A percentile compares a stretch with the other conserved stretches of the same genome.
phyloP scores from a whole-genome alignment of 2,888 invertebrate genomes.

The Trachelus troglodyta region DNA sequence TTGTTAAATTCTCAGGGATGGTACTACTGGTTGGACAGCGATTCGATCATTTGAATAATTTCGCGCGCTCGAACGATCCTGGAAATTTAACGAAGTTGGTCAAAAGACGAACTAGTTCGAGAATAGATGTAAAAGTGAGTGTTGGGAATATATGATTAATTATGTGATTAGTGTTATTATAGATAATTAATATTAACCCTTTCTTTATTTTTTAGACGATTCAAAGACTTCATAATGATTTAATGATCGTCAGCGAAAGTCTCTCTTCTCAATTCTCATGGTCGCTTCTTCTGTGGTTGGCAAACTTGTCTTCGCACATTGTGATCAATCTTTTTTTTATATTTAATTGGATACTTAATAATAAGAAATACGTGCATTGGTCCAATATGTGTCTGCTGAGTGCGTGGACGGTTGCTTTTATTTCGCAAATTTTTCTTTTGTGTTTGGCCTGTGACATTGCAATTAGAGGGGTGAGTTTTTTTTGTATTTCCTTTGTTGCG shows the following conservation, averaged over 20 bases:
- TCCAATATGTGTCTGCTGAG: constrained; percentile 32
- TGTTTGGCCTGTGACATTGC: constrained; percentile 48
- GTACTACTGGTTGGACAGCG: constrained; percentile 49
- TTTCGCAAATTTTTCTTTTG: constrained; percentile 46
- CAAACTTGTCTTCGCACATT: constrained; percentile 49
- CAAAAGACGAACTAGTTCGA: constrained; percentile 13
- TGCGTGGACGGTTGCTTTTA: constrained; percentile 44
- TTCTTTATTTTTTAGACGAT: constrained; percentile 25
- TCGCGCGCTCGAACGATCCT: constrained; percentile 37
- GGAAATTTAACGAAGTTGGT: neutral
- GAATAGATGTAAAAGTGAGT: constrained; percentile 28
- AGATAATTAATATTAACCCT: constrained; percentile 29
- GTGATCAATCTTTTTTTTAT: constrained; percentile 52
- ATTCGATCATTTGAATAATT: constrained; percentile 50
- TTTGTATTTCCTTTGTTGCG: neutral
- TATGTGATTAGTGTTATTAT: neutral
- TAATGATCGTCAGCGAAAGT: constrained; percentile 48
- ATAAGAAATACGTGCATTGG: constrained; percentile 10
- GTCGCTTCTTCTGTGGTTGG: constrained; percentile 53
- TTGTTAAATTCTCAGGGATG: constrained; percentile 52
- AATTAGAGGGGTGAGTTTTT: constrained; percentile 42
- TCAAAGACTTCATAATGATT: constrained; percentile 47
- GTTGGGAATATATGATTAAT: neutral
- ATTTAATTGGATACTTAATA: constrained; percentile 30
- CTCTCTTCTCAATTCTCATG: constrained; percentile 47